Base-by-base conservation (phyloP, 1,140 invertebrate species). In the Amyelois transitella region DNA sequence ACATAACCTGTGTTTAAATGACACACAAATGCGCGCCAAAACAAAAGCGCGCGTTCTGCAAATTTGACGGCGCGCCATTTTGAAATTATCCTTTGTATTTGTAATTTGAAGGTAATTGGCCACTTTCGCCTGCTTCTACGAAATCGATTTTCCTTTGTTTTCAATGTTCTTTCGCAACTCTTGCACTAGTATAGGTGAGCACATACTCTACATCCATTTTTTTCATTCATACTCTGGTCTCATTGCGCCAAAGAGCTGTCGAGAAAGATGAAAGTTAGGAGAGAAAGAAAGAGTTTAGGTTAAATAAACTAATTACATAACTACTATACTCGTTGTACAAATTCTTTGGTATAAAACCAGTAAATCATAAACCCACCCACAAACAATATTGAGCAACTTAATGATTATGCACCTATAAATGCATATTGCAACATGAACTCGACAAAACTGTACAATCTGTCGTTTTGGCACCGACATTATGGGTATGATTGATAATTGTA, bases 71-170 rank as follows among this genome's bases (percentile, higher is more conserved):
- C 18, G 4, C 4, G 32, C 32, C 32, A 14, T 38, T 38, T 38
- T 38, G 17, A 38, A 38, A 38, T 38, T 38, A 14, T 38, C 17
- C n/a, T 6, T n/a, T n/a, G n/a, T n/a, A n/a, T n/a, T n/a, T n/a
- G n/a, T n/a, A n/a, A n/a, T n/a, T n/a, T n/a, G n/a, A n/a, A n/a
- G 32, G 24, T 51, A 17, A 25, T 22, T 22, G 47, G 14, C 32
- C 20, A 49, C 49, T 51, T 51, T 51, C 49, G 28, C 49, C 38
- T 6, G 24, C 17, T 25, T n/a, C 47, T 49, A 14, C 14, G 20
- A 49, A 51, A 51, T 51, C 25, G 25, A 51, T 51, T 51, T 32
- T 51, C 49, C 38, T 51, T 51, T 51, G 49, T 51, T 28, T 51
- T 28, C 21, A 1, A 2, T 24, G 20, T 49, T 47, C 18, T 49